Evolutionary conservation across 2,888 invertebrate genomes (phyloP), one percentile per base, ranked within the genome.

Genomic region (Hyposoter didymator): DNA sequence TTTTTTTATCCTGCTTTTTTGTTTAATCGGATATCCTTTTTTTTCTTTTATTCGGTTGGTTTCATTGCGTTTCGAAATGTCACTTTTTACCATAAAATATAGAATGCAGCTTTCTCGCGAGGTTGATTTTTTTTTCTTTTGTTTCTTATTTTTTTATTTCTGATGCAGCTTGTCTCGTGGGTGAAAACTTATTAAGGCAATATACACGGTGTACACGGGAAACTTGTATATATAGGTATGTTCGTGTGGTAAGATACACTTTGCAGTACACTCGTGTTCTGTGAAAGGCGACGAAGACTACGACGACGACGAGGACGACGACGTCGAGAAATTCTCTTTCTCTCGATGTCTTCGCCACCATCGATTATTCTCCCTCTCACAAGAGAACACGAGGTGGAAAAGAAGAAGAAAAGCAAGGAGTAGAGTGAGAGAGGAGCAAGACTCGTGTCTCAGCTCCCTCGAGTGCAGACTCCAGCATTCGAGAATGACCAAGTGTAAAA

Each of bases 161-260:
- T 43, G 49, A 52, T 78, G 79, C 62, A 39, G 79, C 66, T 72
- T 78, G 64, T 78, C 74, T 73, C 84, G 84, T 82, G 85, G 84
- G 87, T 84, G 80, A 79, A 87, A 81, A 86, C 85, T 88, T 88
- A 88, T 87, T 87, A 85, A 81, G 87, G 82, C 85, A 75, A 82
- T 85, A 74, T 78, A 83, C 78, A 35, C 47, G 59, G 59, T 72
- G 66, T 73, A 85, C 78, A 64, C 80, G 79, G 45, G 81, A 47
- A 72, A 47, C 47, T 28, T 45, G 75, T 75, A 75, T 28, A 59
- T 28, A 39, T 55, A 4, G 43, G 28, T 80, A 45, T 73, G 45
- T 66, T 59, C 45, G 45, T 17, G 19, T 67, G 49, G n/a, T 12
- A 43, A 49, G 12, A 52, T 62, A 76, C 62, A 74, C 45, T 47